phyloP scores from a whole-genome alignment of 30 jellyfish, hydroid and myxozoan genomes.

The Clytia hemisphaerica region DNA sequence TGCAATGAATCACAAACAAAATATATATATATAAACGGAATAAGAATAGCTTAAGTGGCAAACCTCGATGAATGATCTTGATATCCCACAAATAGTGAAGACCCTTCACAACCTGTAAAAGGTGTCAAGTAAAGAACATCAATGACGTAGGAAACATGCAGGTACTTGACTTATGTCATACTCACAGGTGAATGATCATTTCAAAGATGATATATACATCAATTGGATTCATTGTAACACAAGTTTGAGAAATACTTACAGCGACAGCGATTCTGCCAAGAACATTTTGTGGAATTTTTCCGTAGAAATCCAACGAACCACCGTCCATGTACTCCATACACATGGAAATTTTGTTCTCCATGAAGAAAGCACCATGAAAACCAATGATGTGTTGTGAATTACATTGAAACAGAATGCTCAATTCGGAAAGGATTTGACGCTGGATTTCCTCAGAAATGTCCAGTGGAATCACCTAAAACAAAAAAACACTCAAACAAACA shows the following conservation, averaged over 20 bases:
- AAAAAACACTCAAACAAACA: neutral
- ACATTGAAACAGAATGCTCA: conserved; percentile 87
- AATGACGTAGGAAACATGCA: neutral
- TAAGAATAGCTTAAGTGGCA: neutral
- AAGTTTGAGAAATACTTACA: conserved; percentile 33
- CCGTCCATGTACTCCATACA: conserved; percentile 98
- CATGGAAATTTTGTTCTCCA: conserved; percentile 84
- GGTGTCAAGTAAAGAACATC: neutral
- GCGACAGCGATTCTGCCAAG: conserved; percentile 75
- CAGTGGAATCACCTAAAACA: conserved; percentile 76
- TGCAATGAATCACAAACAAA: no score
- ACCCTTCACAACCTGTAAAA: conserved; percentile 75
- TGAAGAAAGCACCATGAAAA: conserved; percentile 88
- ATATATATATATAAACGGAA: no score
- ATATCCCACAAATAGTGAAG: conserved; percentile 82
- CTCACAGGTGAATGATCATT: neutral
- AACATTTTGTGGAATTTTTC: conserved; percentile 69
- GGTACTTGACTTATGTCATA: neutral
- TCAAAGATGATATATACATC: neutral
- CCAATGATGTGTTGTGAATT: conserved; percentile 73
- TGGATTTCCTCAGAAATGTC: conserved; percentile 82
- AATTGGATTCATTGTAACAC: neutral
- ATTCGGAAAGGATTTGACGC: conserved; percentile 82
- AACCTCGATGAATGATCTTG: conserved; percentile 94
- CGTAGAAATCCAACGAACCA: conserved; percentile 87